Percentiles rank a stretch among this genome's conserved stretches.
These are phyloP conservation scores for Campaea margaritaria DNA, from an alignment of 2,888 invertebrate genomes.

Conservation along the genomic window DNA sequence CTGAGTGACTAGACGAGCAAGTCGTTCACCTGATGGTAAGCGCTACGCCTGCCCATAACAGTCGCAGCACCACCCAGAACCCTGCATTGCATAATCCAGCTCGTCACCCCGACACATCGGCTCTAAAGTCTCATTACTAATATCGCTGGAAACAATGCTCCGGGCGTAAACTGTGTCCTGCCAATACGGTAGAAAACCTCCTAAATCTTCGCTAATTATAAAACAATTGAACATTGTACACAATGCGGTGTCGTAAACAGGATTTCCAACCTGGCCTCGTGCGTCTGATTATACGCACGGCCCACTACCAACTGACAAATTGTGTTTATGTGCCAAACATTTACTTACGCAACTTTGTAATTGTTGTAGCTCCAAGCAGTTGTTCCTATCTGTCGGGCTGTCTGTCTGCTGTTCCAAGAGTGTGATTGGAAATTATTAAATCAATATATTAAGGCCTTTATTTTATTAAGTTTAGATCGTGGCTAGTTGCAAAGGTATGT, in stretches of 20 bases:
- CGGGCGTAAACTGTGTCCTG: no score
- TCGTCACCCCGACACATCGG: no score
- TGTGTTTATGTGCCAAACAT: slow-evolving; percentile 45
- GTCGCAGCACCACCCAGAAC: no score
- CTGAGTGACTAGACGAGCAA: no score
- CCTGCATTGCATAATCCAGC: no score
- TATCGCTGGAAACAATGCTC: no score
- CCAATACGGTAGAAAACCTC: no score
- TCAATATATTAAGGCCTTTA: not conserved
- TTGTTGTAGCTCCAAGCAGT: slow-evolving; percentile 34
- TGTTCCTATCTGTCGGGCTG: slow-evolving; percentile 31
- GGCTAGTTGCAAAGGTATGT: no score
- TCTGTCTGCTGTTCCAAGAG: slow-evolving; percentile 26
- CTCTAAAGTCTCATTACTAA: no score
- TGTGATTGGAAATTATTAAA: slow-evolving; percentile 40
- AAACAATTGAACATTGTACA: not conserved
- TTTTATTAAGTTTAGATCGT: no score
- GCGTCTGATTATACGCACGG: slow-evolving; percentile 49
- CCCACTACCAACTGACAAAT: slow-evolving; percentile 57
- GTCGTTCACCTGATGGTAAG: no score
- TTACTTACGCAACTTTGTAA: slow-evolving; percentile 25
- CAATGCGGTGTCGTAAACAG: slow-evolving; percentile 13
- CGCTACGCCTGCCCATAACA: no score
- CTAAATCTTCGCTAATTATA: not conserved
- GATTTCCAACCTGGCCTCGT: slow-evolving; percentile 48